Conservation (phyloP, 2,888 invertebrate species). For the Drosophila prostipennis region DNA sequence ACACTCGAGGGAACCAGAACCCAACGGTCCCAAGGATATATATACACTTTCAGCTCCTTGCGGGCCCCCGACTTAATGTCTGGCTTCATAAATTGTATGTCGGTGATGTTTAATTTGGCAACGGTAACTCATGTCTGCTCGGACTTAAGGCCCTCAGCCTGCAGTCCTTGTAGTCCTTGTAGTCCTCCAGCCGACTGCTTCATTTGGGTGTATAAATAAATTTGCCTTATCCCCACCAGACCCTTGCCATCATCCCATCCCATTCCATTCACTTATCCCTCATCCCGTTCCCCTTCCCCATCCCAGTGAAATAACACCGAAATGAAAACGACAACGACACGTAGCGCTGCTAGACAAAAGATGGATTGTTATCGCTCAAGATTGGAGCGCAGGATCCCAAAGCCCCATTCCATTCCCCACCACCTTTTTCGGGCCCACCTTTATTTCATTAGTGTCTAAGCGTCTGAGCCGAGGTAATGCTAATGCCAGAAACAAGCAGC, state of each 20-base stretch:
- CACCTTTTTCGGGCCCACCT: constrained; percentile 25
- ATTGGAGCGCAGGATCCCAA: constrained; percentile 64
- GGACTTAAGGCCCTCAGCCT: constrained; percentile 55
- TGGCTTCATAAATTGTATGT: constrained; percentile 79
- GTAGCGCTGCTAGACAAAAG: constrained; percentile 70
- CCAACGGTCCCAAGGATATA: constrained; percentile 40
- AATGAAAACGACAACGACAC: constrained; percentile 39
- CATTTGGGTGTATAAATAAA: constrained; percentile 61
- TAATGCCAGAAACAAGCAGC: constrained; percentile 29
- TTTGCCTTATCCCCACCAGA: constrained; percentile 46
- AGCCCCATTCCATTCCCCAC: background rate
- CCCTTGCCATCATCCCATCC: background rate
- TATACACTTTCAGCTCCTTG: constrained; percentile 52
- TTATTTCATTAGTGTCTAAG: constrained; percentile 76
- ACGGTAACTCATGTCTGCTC: constrained; percentile 74
- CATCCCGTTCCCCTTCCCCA: background rate
- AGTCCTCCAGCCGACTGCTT: constrained; percentile 34
- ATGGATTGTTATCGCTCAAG: constrained; percentile 84
- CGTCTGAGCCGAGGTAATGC: constrained; percentile 53
- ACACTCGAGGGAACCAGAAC: constrained; percentile 3
- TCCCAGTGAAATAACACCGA: constrained; percentile 5
- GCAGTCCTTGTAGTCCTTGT: background rate
- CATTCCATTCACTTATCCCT: constrained; percentile 7
- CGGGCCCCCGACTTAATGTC: constrained; percentile 59
- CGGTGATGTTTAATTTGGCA: constrained; percentile 81